These are phyloP conservation scores for Orthonyx spaldingii DNA, from an alignment of 2,113 vertebrate genomes.

Conservation along the genomic window DNA sequence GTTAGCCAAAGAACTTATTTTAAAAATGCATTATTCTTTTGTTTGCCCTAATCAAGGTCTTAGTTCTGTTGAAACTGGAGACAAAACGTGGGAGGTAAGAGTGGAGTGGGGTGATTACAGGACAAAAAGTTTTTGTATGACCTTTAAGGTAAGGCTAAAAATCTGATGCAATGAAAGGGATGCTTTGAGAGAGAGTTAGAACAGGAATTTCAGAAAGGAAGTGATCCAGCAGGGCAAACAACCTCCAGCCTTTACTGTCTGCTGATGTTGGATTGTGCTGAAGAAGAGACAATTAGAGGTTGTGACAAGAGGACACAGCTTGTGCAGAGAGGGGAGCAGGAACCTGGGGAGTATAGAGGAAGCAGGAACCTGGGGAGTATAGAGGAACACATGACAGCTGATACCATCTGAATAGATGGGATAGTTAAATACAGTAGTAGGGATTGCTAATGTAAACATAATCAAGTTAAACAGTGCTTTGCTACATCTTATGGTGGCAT, in stretches of 20 bases:
- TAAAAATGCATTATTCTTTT: neutral
- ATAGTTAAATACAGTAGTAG: neutral
- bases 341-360: neutral
- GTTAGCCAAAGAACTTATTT: neutral
- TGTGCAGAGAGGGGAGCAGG: neutral
- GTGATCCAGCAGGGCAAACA: constrained; percentile 21
- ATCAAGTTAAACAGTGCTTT: neutral
- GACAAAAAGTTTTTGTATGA: neutral
- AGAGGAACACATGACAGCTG: neutral
- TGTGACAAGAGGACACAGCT: constrained; percentile 17
- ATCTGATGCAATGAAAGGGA: neutral
- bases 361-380: neutral
- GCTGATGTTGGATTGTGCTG: neutral
- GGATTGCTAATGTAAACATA: neutral
- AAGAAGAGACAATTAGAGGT: constrained; percentile 6
- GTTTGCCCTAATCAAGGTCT: neutral
- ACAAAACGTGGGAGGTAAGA: neutral
- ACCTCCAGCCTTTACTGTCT: constrained; percentile 24
- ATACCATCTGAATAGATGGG: neutral
- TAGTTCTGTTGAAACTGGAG: neutral
- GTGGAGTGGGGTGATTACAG: neutral
- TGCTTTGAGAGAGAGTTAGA: neutral
- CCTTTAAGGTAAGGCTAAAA: constrained; percentile 22
- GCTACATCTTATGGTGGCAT: neutral
- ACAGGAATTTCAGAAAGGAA: neutral